Base-by-base conservation (phyloP, 2,113 vertebrate genomes). In the Tiliqua scincoides region DNA sequence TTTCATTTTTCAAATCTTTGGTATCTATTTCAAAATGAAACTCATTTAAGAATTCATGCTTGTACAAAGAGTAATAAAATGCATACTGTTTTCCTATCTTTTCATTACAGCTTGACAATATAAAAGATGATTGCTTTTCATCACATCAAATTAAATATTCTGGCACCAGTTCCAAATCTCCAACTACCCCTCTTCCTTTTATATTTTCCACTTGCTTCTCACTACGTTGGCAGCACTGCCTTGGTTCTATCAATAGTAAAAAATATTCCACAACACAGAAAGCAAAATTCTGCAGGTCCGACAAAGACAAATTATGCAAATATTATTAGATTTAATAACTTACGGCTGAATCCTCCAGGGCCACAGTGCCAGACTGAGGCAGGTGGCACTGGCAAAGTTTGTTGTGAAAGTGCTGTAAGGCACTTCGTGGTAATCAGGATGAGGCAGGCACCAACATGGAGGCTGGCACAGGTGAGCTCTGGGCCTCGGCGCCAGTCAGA, bases 151-250 rank as follows among this genome's bases (percentile, higher is more conserved):
- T 67, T 65, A 86, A 65, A 75, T 4, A 57, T 65, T 52, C 81
- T 71, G 35, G 43, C 43, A 52, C 81, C 85, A 73, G 4, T 20
- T 75, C 43, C 57, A 86, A 54, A 73, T 70, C 52, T 62, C 63
- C 75, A 71, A 65, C 25, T 9, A 52, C 62, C 43, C 25, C 5
- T 85, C 8, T 57, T 77, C 23, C 52, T 84, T 82, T 27, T 62
- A 79, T 48, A 54, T 10, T 61, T 83, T 78, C 80, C 62, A 61
- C 63, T 78, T 23, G 74, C 21, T 83, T 70, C 59, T 86, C 32
- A 82, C 74, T 61, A 65, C 27, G 7, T 62, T 78, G 79, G 27
- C 74, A 62, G 65, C 17, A 2, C 63, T 73, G 18, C 32, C n/a
- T 35, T 32, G 74, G 23, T 54, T 75, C 61, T 78, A 32, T 54